Evolutionary conservation across 2,888 invertebrate genomes (phyloP).

Genomic region (Xestoiulus laeticollis): DNA sequence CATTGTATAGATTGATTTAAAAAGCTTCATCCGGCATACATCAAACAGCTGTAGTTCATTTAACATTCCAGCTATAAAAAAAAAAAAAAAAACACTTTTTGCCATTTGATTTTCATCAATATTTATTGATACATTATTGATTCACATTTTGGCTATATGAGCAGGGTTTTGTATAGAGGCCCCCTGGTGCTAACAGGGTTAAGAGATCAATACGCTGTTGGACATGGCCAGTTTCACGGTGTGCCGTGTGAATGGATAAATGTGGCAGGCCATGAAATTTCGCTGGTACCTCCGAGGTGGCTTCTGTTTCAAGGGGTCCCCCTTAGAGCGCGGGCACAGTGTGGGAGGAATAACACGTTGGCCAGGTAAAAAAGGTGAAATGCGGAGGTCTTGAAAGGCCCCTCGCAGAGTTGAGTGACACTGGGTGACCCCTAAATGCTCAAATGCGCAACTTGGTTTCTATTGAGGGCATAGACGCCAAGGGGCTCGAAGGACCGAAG

Average conservation of each 20-base stretch:
- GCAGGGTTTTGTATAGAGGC: neutral
- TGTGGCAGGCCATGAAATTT: neutral
- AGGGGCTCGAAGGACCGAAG: neutral
- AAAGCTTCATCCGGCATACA: no score
- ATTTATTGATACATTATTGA: no score
- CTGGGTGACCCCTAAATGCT: conserved; percentile 21
- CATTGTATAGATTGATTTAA: no score
- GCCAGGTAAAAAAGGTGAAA: neutral
- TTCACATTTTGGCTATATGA: no score
- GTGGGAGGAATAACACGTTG: neutral
- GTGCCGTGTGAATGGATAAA: neutral
- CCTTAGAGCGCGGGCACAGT: neutral
- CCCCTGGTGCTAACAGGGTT: neutral
- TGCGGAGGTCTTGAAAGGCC: conserved; percentile 14
- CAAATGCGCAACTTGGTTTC: conserved; percentile 47
- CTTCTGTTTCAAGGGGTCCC: neutral
- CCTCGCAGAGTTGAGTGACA: conserved; percentile 45
- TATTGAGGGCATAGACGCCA: neutral
- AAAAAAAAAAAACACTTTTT: no score
- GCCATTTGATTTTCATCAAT: no score
- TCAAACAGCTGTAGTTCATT: no score
- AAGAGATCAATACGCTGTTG: neutral
- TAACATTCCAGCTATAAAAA: no score
- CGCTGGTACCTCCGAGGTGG: neutral
- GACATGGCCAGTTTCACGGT: neutral